Conservation (phyloP, 2,113 vertebrate genomes). For the Mus pahari region DNA sequence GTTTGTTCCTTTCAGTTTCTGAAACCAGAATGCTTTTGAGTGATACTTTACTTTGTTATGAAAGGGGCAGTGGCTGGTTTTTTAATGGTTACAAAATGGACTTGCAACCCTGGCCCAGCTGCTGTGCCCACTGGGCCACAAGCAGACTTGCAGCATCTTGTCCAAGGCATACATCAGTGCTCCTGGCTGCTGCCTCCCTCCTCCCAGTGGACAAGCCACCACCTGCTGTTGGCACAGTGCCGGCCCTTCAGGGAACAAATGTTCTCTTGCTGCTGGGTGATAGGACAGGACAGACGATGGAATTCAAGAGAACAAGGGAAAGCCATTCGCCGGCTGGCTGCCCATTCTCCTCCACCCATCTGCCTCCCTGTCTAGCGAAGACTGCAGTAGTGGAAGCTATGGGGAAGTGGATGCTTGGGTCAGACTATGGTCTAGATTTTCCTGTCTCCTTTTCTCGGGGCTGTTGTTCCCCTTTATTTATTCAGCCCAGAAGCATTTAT, state of each 20-base stretch:
- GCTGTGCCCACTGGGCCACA: slow-evolving; percentile 85
- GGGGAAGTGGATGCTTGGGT: neutral
- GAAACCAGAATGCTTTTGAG: slow-evolving; percentile 69
- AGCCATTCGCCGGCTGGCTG: slow-evolving; percentile 85
- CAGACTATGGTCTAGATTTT: slow-evolving; percentile 9
- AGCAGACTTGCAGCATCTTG: slow-evolving; percentile 93
- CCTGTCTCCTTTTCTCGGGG: slow-evolving; percentile 31
- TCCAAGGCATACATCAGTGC: slow-evolving; percentile 92
- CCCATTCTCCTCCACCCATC: slow-evolving; percentile 86
- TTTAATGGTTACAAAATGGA: slow-evolving; percentile 89
- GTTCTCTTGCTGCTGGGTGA: slow-evolving; percentile 90
- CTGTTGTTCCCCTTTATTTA: slow-evolving; percentile 48
- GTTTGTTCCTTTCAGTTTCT: slow-evolving; percentile 60
- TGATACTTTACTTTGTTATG: slow-evolving; percentile 87
- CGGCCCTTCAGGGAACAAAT: slow-evolving; percentile 89
- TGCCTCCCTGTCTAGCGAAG: slow-evolving; percentile 83
- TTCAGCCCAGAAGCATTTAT: slow-evolving; percentile 64
- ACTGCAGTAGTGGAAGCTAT: neutral
- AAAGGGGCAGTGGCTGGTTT: slow-evolving; percentile 87
- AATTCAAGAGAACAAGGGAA: slow-evolving; percentile 90
- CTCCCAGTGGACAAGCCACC: slow-evolving; percentile 92
- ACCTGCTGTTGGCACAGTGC: slow-evolving; percentile 93
- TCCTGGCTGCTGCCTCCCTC: slow-evolving; percentile 90
- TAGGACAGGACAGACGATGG: slow-evolving; percentile 88
- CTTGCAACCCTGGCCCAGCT: slow-evolving; percentile 88